A percentile compares a stretch with the other conserved stretches of the same genome.
phyloP scores from a whole-genome alignment of 1,140 invertebrate species.

The Stratiolaelaps scimitus region DNA sequence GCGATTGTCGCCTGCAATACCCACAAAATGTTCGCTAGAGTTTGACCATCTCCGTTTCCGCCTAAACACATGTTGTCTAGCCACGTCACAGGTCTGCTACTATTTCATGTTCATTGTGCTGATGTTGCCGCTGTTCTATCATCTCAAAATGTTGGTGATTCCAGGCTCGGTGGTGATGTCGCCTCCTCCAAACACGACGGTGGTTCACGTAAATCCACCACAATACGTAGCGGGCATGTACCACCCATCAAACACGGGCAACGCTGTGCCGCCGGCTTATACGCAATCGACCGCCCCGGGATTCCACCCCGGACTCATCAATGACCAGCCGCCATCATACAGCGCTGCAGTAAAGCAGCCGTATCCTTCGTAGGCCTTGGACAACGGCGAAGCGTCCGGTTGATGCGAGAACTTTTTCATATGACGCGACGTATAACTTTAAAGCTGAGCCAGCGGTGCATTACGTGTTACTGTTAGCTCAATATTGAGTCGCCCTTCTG shows the following conservation, averaged over 20 bases:
- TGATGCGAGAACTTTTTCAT: no score
- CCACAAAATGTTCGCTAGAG: no score
- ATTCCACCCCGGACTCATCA: neutral
- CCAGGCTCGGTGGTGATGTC: neutral
- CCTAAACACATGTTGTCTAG: no score
- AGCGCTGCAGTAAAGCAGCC: neutral
- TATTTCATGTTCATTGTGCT: no score
- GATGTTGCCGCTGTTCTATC: no score
- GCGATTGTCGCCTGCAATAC: neutral
- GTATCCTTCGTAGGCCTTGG: no score
- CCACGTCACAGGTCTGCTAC: neutral
- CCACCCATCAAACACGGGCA: neutral
- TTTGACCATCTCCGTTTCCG: no score
- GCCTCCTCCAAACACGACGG: neutral
- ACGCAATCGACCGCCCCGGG: constrained; percentile 4
- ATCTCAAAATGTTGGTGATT: neutral
- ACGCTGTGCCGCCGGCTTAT: neutral
- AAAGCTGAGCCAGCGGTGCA: no score
- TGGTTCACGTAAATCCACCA: neutral
- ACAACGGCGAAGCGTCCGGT: no score
- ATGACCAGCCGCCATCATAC: constrained; percentile 20
- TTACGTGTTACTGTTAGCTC: no score
- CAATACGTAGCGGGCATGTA: neutral
- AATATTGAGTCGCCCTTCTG: no score
- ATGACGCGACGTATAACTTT: no score